Evolutionary conservation across 1,140 invertebrate species (phyloP).

Genomic region (Drosophila takahashii): DNA sequence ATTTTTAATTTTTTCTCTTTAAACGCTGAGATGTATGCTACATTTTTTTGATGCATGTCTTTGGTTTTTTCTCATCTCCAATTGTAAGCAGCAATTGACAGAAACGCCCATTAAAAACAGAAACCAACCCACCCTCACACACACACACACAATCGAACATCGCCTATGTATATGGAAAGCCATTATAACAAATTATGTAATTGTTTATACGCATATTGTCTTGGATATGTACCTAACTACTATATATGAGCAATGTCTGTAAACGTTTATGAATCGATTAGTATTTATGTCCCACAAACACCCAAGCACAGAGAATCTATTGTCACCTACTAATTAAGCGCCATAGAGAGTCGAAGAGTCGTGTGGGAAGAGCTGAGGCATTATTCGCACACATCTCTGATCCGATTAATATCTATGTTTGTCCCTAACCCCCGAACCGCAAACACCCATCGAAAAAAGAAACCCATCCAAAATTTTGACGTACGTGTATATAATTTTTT

Average conservation of each 20-base stretch:
- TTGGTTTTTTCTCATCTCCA: neutral
- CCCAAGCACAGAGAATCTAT: constrained; percentile 25
- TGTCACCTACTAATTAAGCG: constrained; percentile 50
- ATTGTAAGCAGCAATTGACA: constrained; percentile 62
- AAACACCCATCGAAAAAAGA: constrained; percentile 2
- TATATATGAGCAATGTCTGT: constrained; percentile 37
- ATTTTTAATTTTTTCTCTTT: constrained; percentile 11
- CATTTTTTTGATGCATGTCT: constrained; percentile 67
- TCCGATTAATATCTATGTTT: constrained; percentile 7
- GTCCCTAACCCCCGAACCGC: neutral
- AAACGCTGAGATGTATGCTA: constrained; percentile 74
- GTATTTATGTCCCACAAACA: constrained; percentile 54
- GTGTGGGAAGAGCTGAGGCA: constrained; percentile 5
- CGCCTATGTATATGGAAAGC: constrained; percentile 73
- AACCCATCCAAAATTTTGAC: constrained; percentile 69
- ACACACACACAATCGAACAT: constrained; percentile 8
- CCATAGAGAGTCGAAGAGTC: constrained; percentile 25
- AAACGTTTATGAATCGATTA: constrained; percentile 83
- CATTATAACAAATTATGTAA: constrained; percentile 69
- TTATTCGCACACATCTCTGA: neutral
- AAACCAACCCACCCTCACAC: constrained; percentile 4
- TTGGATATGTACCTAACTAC: constrained; percentile 22
- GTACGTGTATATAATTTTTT: constrained; percentile 84
- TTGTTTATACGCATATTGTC: constrained; percentile 31
- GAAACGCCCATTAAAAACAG: constrained; percentile 14